phyloP scores from a whole-genome alignment of 2,888 invertebrate genomes.

The Matsumyia berberina region DNA sequence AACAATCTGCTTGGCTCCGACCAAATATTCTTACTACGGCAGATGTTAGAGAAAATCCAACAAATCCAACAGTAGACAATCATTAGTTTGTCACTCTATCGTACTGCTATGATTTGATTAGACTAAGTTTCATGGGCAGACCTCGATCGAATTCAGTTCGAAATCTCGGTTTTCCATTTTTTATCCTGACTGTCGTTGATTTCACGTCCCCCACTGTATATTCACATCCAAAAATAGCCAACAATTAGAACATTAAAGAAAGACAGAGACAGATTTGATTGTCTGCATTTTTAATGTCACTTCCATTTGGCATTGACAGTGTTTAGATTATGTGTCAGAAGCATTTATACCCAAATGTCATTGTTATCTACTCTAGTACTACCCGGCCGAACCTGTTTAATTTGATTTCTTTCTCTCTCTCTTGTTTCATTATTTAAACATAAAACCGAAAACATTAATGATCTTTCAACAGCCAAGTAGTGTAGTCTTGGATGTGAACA shows the following conservation, averaged over 20 bases:
- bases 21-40: no score
- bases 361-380: constrained; percentile 21
- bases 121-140: no score
- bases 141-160: no score
- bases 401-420: constrained; percentile 24
- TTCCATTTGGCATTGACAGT: constrained; percentile 46
- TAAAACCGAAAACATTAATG: constrained; percentile 20
- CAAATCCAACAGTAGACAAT: no score
- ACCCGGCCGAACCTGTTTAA: constrained; percentile 25
- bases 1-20: no score
- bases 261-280: constrained; percentile 3
- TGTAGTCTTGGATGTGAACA: constrained; percentile 2
- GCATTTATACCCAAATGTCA: constrained; percentile 56
- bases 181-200: not conserved
- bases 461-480: not conserved
- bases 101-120: no score
- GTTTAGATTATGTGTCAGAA: constrained; percentile 51
- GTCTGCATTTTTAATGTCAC: constrained; percentile 25
- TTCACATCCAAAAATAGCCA: constrained; percentile 20
- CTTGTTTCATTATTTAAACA: constrained; percentile 22
- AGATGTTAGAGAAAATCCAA: no score
- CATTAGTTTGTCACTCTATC: no score
- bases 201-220: constrained; percentile 17
- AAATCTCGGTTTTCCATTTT: no score
- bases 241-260: not conserved